Evolutionary conservation across 2,888 invertebrate species (phyloP).

Genomic region (Eupelmus urozonus): DNA sequence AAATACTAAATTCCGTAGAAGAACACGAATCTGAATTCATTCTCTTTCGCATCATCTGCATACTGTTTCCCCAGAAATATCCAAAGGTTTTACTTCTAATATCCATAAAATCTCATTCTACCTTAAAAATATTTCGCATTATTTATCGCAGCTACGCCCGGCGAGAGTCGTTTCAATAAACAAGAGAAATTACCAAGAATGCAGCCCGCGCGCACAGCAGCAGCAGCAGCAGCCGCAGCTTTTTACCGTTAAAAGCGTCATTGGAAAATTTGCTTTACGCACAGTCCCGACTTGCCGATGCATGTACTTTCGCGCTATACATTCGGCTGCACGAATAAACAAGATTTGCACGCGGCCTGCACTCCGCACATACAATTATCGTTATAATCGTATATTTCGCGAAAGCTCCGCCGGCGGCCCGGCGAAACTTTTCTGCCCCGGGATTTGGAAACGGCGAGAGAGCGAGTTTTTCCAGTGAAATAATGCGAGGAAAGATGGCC

Average conservation of each 20-base stretch:
- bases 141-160: constrained; percentile 9
- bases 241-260: constrained; percentile 61
- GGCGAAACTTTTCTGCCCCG: constrained; percentile 69
- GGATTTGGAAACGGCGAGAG: constrained; percentile 73
- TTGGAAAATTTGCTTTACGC: constrained; percentile 60
- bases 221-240: constrained; percentile 64
- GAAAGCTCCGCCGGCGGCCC: constrained; percentile 65
- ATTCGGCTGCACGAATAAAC: constrained; percentile 68
- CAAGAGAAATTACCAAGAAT: constrained; percentile 61
- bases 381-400: constrained; percentile 75
- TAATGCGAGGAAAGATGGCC: constrained; percentile 63
- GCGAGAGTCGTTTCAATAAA: constrained; percentile 48
- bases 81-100: constrained; percentile 41
- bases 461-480: constrained; percentile 66
- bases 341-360: constrained; percentile 68
- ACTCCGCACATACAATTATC: constrained; percentile 75
- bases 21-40: too few species aligned
- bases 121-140: constrained; percentile 37
- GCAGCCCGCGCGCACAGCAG: constrained; percentile 56
- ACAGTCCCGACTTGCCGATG: too few species aligned
- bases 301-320: constrained; percentile 62
- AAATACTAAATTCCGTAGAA: too few species aligned
- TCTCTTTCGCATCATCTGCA: too few species aligned
- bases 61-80: not conserved
- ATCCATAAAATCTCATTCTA: constrained; percentile 48